A percentile compares a stretch with the other conserved stretches of the same genome.
These are phyloP conservation scores for Clupea harengus DNA, from an alignment of 2,113 vertebrate species.

Conservation along the genomic window DNA sequence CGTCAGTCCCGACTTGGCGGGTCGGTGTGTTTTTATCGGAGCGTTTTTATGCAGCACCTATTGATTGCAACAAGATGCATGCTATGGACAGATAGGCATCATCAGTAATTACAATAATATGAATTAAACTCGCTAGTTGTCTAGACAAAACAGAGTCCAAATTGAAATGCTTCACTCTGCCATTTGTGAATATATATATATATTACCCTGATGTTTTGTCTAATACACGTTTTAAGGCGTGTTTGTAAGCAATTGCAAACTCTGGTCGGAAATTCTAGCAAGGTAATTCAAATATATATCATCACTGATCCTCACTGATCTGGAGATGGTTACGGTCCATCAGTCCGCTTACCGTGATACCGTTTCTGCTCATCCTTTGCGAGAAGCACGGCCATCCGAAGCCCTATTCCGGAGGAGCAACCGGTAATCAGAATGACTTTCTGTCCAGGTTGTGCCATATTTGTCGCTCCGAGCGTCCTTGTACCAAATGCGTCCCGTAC, in stretches of 20 bases:
- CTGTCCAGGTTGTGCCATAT: slow-evolving; percentile 66
- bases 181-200: no score
- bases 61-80: not conserved
- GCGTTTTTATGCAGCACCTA: not conserved
- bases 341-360: slow-evolving; percentile 67
- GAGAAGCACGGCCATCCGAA: slow-evolving; percentile 71
- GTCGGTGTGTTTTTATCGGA: not conserved
- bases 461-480: slow-evolving; percentile 17
- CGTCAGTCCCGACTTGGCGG: not conserved
- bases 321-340: not conserved
- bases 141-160: no score
- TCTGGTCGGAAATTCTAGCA: not conserved
- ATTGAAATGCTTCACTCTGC: no score
- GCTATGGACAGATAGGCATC: not conserved
- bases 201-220: no score
- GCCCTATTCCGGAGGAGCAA: slow-evolving; percentile 74
- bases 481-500: not conserved
- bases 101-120: no score
- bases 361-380: slow-evolving; percentile 69
- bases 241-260: not conserved
- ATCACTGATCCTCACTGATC: not conserved
- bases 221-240: no score
- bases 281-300: not conserved
- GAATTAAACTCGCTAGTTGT: no score
- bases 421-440: slow-evolving; percentile 76